Percentiles rank a stretch among this genome's conserved stretches.
Conservation (phyloP, 1,140 invertebrate genomes). For the Magallana gigas region DNA sequence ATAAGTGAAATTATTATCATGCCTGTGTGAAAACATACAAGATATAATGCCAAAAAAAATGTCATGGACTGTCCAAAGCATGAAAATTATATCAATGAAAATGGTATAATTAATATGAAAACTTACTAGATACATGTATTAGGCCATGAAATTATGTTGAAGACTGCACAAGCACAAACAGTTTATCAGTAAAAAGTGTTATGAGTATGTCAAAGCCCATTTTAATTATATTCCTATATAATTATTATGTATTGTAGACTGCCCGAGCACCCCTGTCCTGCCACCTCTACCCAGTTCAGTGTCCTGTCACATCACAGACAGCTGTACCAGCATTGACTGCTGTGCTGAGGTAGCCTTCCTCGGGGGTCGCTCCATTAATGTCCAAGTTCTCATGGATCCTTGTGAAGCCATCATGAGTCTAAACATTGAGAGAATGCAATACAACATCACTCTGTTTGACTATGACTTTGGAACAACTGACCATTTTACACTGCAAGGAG, state of each 20-base stretch:
- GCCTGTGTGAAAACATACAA: no score
- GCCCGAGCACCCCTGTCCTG: not conserved
- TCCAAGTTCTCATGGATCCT: conserved; percentile 37
- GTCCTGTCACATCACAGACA: not conserved
- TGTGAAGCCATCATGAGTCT: conserved; percentile 37
- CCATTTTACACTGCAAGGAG: conserved; percentile 33
- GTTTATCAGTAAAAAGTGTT: no score
- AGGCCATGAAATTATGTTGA: no score
- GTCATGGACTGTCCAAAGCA: no score
- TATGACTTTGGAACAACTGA: conserved; percentile 20
- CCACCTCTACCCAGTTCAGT: conserved; percentile 1
- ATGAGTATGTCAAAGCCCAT: no score
- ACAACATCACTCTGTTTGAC: conserved; percentile 37
- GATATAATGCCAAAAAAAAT: no score
- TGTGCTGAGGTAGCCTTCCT: conserved; percentile 32
- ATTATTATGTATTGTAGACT: not conserved
- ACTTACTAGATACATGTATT: no score
- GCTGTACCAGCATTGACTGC: conserved; percentile 32
- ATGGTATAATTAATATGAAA: no score
- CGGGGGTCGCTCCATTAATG: not conserved
- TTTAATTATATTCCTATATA: no score
- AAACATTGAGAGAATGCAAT: conserved; percentile 38
- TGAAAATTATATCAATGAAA: no score
- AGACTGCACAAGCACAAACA: no score
- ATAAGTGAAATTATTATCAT: no score